phyloP scores from a whole-genome alignment of 2,888 invertebrate genomes.

The Agriopis marginaria region DNA sequence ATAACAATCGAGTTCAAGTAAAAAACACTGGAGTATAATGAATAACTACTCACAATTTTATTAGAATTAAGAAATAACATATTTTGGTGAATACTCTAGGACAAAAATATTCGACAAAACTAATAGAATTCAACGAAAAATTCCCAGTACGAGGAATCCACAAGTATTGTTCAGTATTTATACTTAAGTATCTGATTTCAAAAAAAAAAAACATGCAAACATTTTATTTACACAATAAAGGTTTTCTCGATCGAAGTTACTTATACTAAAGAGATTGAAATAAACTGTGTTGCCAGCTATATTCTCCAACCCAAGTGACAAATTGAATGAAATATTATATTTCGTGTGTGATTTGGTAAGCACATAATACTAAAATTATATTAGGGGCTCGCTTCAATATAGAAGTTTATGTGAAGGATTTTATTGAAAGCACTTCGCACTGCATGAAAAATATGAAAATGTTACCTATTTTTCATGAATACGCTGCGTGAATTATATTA shows the following conservation, averaged over 20 bases:
- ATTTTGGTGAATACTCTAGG: no score
- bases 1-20: no score
- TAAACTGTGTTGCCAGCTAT: constrained; percentile 10
- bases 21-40: no score
- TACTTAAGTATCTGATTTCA: no score
- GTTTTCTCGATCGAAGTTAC: constrained; percentile 6
- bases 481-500: constrained; percentile 49
- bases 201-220: no score
- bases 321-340: constrained; percentile 57
- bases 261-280: constrained; percentile 5
- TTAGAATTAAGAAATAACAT: no score
- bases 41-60: no score
- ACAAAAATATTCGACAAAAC: no score
- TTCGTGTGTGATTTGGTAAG: constrained; percentile 48
- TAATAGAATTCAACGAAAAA: no score
- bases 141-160: no score
- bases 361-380: constrained; percentile 46
- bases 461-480: constrained; percentile 46
- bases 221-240: background rate
- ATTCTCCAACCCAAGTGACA: constrained; percentile 45
- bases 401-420: constrained; percentile 45
- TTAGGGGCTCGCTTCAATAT: constrained; percentile 39
- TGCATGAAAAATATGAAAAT: constrained; percentile 45
- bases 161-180: no score
- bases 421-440: constrained; percentile 47